These are phyloP conservation scores for Metallyticus violacea DNA, from an alignment of 2,888 invertebrate genomes.

Conservation along the genomic window DNA sequence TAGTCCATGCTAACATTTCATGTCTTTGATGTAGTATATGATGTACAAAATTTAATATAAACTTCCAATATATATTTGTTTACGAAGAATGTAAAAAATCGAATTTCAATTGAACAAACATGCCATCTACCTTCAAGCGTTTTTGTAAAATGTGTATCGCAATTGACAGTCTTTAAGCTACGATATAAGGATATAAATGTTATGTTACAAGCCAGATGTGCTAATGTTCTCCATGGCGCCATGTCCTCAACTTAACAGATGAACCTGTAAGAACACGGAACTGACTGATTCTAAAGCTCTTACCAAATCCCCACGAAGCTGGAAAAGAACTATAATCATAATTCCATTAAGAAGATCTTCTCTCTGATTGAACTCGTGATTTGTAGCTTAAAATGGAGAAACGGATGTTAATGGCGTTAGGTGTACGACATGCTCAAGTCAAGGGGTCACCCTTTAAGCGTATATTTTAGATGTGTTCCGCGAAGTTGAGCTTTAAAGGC, in stretches of 20 bases:
- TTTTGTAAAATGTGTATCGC: no score
- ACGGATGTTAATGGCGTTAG: not conserved
- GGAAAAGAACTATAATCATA: slow-evolving; percentile 2
- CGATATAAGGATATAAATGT: no score
- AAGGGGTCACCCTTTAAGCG: not conserved
- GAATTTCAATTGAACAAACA: no score
- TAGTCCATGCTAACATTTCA: no score
- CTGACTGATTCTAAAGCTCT: not conserved
- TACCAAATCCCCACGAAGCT: not conserved
- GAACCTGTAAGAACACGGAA: not conserved
- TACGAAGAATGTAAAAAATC: no score
- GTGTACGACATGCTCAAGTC: not conserved
- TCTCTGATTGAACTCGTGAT: slow-evolving; percentile 8
- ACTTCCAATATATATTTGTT: no score
- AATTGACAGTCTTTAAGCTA: no score
- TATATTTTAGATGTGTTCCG: not conserved
- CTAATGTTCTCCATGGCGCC: not conserved
- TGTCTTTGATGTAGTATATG: no score
- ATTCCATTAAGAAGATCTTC: slow-evolving; percentile 1
- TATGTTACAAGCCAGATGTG: no score
- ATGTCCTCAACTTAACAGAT: not conserved
- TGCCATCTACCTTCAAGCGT: no score
- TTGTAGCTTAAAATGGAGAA: not conserved
- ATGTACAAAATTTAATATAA: no score
- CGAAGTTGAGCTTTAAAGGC: no score